phyloP scores from a whole-genome alignment of 2,888 invertebrate species.

The Coenonympha arcania region DNA sequence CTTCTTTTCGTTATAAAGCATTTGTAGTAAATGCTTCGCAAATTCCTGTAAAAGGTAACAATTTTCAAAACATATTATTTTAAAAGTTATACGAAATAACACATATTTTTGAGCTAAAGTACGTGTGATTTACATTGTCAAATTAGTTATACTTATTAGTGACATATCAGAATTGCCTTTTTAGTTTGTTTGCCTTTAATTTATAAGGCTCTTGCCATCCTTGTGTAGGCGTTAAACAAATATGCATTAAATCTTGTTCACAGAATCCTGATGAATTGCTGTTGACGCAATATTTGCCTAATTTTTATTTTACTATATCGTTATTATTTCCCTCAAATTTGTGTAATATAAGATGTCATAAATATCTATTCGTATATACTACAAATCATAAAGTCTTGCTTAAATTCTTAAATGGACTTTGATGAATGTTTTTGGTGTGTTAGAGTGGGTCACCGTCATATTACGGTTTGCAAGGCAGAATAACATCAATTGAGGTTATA shows the following conservation, averaged over 20 bases:
- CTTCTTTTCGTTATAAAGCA: slow-evolving; percentile 54
- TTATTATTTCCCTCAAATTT: no score
- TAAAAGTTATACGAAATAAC: no score
- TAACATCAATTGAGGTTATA: no score
- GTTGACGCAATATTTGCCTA: background rate
- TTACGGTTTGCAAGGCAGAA: no score
- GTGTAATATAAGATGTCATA: no score
- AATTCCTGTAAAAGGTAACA: slow-evolving; percentile 46
- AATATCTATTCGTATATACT: no score
- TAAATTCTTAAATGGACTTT: no score
- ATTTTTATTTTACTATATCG: background rate
- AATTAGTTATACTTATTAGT: slow-evolving; percentile 6
- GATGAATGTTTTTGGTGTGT: no score
- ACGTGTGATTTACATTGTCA: no score
- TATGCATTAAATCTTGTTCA: background rate
- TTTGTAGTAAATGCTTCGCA: slow-evolving; percentile 56
- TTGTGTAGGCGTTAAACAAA: background rate
- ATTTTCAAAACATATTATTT: background rate
- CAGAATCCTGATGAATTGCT: background rate
- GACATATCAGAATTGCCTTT: background rate
- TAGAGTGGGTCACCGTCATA: no score
- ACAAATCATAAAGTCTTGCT: no score
- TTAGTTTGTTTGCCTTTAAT: slow-evolving; percentile 3
- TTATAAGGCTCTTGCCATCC: background rate
- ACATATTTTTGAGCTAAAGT: no score